These are phyloP conservation scores for Cydia splendana DNA, from an alignment of 1,140 invertebrate species.

Conservation along the genomic window DNA sequence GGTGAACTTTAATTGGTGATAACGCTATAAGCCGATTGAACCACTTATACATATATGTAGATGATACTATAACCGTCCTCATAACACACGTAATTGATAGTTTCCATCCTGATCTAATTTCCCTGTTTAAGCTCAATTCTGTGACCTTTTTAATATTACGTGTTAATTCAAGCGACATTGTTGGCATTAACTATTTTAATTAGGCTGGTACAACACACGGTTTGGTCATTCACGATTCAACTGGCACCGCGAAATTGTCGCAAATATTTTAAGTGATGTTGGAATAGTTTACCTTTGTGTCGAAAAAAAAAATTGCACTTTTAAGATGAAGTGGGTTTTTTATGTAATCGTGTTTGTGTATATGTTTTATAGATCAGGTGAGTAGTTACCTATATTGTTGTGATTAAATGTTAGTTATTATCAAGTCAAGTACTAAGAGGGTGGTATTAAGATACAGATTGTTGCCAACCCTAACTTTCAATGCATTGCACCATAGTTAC, in stretches of 20 bases:
- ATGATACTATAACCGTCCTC: background rate
- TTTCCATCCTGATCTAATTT: conserved; percentile 16
- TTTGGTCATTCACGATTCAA: conserved; percentile 3
- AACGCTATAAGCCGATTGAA: no score
- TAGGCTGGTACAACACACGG: background rate
- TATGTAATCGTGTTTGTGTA: conserved; percentile 60
- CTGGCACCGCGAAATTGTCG: conserved; percentile 11
- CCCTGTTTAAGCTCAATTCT: conserved; percentile 15
- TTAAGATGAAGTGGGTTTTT: conserved; percentile 63
- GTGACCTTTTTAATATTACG: conserved; percentile 27
- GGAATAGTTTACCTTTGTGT: background rate
- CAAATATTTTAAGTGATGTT: conserved; percentile 6
- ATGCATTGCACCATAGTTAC: no score
- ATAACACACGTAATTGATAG: background rate
- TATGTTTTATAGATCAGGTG: conserved; percentile 62
- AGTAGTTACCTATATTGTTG: background rate
- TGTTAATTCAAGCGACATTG: conserved; percentile 25
- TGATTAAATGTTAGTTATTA: no score
- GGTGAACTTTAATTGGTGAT: no score
- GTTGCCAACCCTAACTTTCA: no score
- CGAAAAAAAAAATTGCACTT: background rate
- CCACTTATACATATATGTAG: background rate
- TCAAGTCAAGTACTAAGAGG: no score
- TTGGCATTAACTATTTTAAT: conserved; percentile 12
- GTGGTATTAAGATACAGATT: no score